Evolutionary conservation across 2,113 vertebrate species (phyloP).

Genomic region (Brachypodius melanocephalos): DNA sequence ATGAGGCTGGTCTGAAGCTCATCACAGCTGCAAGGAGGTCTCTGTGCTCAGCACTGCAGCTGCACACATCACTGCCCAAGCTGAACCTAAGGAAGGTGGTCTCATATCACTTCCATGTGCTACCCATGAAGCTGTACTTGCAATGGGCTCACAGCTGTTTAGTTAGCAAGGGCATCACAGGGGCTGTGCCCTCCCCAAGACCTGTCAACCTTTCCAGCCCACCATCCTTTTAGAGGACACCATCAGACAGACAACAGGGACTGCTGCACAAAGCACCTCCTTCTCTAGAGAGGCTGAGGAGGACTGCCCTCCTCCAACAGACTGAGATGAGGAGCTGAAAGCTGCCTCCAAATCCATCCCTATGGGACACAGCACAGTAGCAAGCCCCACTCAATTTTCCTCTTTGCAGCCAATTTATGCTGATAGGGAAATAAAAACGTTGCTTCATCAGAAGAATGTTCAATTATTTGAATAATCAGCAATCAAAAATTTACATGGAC

Average conservation of each 20-base stretch:
- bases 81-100: neutral
- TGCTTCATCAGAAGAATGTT: conserved; percentile 52
- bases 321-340: neutral
- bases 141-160: neutral
- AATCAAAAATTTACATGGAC: conserved; percentile 56
- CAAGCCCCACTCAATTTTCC: neutral
- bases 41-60: neutral
- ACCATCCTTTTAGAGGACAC: neutral
- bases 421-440: conserved; percentile 49
- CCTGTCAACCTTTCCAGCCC: neutral
- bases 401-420: conserved; percentile 36
- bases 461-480: conserved; percentile 60
- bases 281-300: neutral
- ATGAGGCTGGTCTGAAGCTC: neutral
- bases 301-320: neutral
- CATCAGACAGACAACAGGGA: neutral
- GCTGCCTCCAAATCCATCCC: neutral
- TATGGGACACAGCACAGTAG: neutral
- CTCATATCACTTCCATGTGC: accelerated
- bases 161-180: neutral
- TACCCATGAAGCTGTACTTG: accelerated
- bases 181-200: neutral
- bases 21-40: accelerated
- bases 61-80: neutral
- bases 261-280: neutral